Evolutionary conservation across 2,888 invertebrate genomes (phyloP).

Genomic region (Bursaphelenchus okinawaensis): DNA sequence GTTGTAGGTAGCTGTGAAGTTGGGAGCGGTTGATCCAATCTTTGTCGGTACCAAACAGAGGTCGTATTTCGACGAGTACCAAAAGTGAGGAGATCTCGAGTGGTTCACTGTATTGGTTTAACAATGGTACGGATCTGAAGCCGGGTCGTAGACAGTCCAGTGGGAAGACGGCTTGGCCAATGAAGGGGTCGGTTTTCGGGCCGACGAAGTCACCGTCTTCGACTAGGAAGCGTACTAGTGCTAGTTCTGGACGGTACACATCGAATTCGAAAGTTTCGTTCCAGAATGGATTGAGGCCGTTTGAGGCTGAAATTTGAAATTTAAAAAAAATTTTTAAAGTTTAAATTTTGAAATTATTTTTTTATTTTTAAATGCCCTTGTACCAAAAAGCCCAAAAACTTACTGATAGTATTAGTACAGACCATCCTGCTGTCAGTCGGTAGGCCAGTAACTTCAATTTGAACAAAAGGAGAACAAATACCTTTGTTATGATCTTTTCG

Average conservation of each 20-base stretch:
- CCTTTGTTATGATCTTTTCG: slow-evolving; percentile 66
- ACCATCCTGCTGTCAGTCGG: slow-evolving; percentile 64
- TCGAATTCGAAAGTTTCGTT: slow-evolving; percentile 79
- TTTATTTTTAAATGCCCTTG: too few species aligned
- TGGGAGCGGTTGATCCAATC: background rate
- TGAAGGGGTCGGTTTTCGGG: slow-evolving; percentile 70
- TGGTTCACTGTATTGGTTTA: slow-evolving; percentile 84
- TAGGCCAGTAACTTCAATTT: slow-evolving; percentile 50
- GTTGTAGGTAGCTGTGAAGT: background rate
- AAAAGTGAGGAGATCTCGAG: slow-evolving; percentile 83
- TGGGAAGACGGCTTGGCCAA: slow-evolving; percentile 90
- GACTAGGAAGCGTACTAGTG: slow-evolving; percentile 76
- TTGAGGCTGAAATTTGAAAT: slow-evolving; percentile 69
- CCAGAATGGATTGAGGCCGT: slow-evolving; percentile 89
- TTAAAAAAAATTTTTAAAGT: background rate
- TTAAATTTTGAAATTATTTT: too few species aligned
- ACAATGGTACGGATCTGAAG: slow-evolving; percentile 81
- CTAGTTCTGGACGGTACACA: slow-evolving; percentile 74
- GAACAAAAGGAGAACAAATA: slow-evolving; percentile 55
- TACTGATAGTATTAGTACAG: slow-evolving; percentile 77
- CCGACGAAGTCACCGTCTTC: slow-evolving; percentile 88
- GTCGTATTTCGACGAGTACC: slow-evolving; percentile 69
- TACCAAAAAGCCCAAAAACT: too few species aligned
- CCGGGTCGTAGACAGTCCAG: slow-evolving; percentile 64
- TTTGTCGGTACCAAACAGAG: background rate